These are phyloP conservation scores for Dicrurus megarhynchus DNA, from an alignment of 2,113 vertebrate genomes.

Conservation along the genomic window DNA sequence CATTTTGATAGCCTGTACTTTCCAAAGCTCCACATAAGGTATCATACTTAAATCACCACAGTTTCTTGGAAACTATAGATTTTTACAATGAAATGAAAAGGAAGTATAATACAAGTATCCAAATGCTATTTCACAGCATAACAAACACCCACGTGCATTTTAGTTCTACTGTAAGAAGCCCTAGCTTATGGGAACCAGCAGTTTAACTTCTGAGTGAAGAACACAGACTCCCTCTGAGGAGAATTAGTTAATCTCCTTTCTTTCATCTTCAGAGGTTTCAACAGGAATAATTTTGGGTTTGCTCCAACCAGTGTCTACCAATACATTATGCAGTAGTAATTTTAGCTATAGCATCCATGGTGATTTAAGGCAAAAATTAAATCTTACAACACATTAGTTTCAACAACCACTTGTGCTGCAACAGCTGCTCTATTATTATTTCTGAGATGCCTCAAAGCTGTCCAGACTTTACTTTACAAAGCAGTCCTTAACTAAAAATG, in stretches of 20 bases:
- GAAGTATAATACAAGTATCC: not conserved
- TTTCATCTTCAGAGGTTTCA: not conserved
- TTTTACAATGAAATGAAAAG: not conserved
- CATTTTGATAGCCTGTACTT: not conserved
- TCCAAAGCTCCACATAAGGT: not conserved
- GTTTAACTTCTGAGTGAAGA: not conserved
- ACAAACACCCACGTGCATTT: not conserved
- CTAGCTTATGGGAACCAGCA: not conserved
- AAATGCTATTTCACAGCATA: not conserved
- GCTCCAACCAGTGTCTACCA: not conserved
- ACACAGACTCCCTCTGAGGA: not conserved
- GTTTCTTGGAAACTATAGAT: not conserved
- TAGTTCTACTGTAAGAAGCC: not conserved
- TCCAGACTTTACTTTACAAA: not conserved
- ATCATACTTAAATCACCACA: not conserved
- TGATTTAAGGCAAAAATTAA: not conserved
- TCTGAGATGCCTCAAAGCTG: not conserved
- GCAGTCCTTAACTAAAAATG: not conserved
- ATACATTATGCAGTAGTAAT: not conserved
- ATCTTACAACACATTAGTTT: not conserved
- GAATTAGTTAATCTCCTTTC: not conserved
- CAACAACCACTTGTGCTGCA: not conserved
- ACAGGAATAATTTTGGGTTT: not conserved
- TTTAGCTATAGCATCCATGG: not conserved
- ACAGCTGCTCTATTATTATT: not conserved